phyloP scores from a whole-genome alignment of 2,888 invertebrate species.

The Parnassius apollo region DNA sequence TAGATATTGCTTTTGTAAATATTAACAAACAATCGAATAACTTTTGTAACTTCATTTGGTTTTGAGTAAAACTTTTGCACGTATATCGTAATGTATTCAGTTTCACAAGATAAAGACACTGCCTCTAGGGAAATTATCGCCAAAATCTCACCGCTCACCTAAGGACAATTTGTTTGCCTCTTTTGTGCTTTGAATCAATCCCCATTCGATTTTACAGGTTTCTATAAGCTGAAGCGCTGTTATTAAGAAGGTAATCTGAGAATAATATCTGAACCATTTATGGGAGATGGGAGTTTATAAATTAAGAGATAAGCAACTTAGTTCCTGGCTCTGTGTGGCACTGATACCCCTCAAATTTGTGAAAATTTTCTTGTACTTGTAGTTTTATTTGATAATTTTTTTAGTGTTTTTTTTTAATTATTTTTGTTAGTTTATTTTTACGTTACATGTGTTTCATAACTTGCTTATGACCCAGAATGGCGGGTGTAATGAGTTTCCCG shows the following conservation, averaged over 20 bases:
- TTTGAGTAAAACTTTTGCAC: constrained; percentile 21
- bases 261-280: background rate
- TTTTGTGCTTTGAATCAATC: constrained; percentile 79
- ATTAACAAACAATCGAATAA: constrained; percentile 24
- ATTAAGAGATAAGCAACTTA: background rate
- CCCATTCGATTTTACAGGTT: constrained; percentile 80
- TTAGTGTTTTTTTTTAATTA: too few species aligned
- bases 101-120: constrained; percentile 45
- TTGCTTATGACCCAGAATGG: too few species aligned
- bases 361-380: too few species aligned
- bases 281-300: background rate
- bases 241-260: constrained; percentile 36
- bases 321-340: too few species aligned
- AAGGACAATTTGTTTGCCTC: constrained; percentile 67
- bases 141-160: constrained; percentile 70
- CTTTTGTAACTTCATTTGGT: constrained; percentile 18
- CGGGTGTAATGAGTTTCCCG: too few species aligned
- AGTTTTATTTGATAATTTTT: too few species aligned
- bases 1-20: constrained; percentile 22
- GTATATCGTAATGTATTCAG: constrained; percentile 66
- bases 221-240: constrained; percentile 71
- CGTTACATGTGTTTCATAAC: too few species aligned
- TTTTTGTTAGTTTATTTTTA: too few species aligned
- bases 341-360: too few species aligned
- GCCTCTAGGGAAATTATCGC: constrained; percentile 76